A percentile compares a stretch with the other conserved stretches of the same genome.
These are phyloP conservation scores for Sinella curviseta DNA, from an alignment of 1,140 invertebrate species.

Conservation along the genomic window DNA sequence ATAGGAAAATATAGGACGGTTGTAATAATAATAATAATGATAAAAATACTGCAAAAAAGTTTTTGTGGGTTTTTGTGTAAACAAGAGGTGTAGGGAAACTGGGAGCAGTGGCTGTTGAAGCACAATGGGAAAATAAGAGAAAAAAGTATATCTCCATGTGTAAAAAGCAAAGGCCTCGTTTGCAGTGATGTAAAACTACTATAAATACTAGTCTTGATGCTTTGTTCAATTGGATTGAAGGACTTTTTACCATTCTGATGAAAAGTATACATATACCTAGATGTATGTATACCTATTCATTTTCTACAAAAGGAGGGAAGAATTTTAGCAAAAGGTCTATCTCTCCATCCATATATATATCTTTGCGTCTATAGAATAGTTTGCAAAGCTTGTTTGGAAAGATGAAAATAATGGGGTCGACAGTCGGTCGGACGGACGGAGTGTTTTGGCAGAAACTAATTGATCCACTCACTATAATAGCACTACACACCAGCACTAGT, in stretches of 20 bases:
- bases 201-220: too few relatives aligned
- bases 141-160: not conserved
- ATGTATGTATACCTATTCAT: not conserved
- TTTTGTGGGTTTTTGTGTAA: not conserved
- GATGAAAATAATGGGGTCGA: conserved; percentile 21
- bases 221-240: too few relatives aligned
- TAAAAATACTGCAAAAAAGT: not conserved
- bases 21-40: not conserved
- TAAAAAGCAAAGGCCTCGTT: too few relatives aligned
- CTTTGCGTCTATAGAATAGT: not conserved
- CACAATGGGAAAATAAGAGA: not conserved
- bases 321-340: not conserved
- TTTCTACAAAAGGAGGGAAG: not conserved
- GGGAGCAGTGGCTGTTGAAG: not conserved
- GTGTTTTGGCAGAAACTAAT: conserved; percentile 26
- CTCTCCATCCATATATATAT: too few relatives aligned
- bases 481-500: not conserved
- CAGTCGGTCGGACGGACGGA: not conserved
- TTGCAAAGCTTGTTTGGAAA: not conserved
- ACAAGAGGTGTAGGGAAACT: too few relatives aligned
- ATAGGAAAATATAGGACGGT: not conserved
- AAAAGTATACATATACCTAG: too few relatives aligned
- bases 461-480: conserved; percentile 5
- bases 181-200: too few relatives aligned
- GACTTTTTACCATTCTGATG: too few relatives aligned